A percentile compares a stretch with the other conserved stretches of the same genome.
These are phyloP conservation scores for Neodiprion lecontei DNA, from an alignment of 1,140 invertebrate genomes.

Conservation along the genomic window DNA sequence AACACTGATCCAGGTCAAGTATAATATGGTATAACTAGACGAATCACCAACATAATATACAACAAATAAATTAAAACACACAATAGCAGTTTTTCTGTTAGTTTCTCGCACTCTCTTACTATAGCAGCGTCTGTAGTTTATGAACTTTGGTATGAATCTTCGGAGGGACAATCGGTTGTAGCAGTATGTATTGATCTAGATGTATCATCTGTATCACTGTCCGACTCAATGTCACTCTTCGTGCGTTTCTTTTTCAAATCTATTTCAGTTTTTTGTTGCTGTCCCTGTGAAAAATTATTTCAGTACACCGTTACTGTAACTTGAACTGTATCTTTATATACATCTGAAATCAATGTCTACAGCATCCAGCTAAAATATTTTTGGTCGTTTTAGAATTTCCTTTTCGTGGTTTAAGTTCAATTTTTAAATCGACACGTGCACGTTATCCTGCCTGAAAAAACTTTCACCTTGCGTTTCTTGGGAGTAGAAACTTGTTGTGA, in stretches of 20 bases:
- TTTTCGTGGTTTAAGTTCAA: too few relatives aligned
- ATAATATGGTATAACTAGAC: neutral
- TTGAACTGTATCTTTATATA: too few relatives aligned
- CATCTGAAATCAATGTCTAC: too few relatives aligned
- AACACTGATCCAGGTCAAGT: too few relatives aligned
- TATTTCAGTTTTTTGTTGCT: neutral
- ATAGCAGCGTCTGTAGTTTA: neutral
- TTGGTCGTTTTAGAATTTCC: too few relatives aligned
- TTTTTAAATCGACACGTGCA: too few relatives aligned
- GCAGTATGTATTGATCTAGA: neutral
- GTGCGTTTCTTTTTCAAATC: neutral
- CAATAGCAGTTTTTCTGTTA: neutral
- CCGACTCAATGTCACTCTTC: neutral
- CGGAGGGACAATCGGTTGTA: neutral
- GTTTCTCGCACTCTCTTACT: neutral
- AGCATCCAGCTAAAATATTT: too few relatives aligned
- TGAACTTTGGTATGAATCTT: neutral
- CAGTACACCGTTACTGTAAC: too few relatives aligned
- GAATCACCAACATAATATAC: neutral
- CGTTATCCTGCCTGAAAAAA: neutral
- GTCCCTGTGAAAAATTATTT: neutral
- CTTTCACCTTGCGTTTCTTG: neutral
- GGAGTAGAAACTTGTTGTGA: neutral
- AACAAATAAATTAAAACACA: neutral
- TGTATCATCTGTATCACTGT: neutral